phyloP scores from a whole-genome alignment of 1,140 invertebrate genomes.

The Calliphora vicina region DNA sequence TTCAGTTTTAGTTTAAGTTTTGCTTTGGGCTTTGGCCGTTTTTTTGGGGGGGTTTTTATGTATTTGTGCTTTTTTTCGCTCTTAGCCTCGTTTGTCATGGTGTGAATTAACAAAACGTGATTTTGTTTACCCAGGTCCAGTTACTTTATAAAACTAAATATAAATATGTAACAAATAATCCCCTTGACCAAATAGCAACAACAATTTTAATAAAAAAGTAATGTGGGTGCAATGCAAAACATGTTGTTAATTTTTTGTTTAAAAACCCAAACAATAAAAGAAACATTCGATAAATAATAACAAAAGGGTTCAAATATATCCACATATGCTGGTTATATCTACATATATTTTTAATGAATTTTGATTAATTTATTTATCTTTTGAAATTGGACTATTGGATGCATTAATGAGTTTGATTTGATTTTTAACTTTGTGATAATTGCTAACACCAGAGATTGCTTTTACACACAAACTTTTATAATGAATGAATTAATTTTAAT shows the following conservation, averaged over 20 bases:
- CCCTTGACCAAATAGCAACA: neutral
- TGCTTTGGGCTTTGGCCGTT: neutral
- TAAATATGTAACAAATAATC: neutral
- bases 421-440: too few species aligned
- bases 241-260: neutral
- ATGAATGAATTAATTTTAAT: too few species aligned
- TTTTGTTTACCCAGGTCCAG: conserved; percentile 30
- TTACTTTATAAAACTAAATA: neutral
- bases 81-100: conserved; percentile 21
- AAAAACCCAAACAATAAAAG: too few species aligned
- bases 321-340: too few species aligned
- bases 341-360: neutral
- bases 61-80: neutral
- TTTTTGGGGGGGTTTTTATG: neutral
- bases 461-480: neutral
- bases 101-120: conserved; percentile 32
- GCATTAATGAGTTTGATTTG: neutral
- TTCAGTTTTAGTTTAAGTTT: neutral
- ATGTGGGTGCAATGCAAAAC: conserved; percentile 24
- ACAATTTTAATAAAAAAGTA: conserved; percentile 1
- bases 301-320: neutral
- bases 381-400: neutral
- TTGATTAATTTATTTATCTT: neutral
- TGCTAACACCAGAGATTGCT: neutral
- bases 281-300: neutral